These are phyloP conservation scores for Tholera decimalis DNA, from an alignment of 2,888 invertebrate species.

Conservation along the genomic window DNA sequence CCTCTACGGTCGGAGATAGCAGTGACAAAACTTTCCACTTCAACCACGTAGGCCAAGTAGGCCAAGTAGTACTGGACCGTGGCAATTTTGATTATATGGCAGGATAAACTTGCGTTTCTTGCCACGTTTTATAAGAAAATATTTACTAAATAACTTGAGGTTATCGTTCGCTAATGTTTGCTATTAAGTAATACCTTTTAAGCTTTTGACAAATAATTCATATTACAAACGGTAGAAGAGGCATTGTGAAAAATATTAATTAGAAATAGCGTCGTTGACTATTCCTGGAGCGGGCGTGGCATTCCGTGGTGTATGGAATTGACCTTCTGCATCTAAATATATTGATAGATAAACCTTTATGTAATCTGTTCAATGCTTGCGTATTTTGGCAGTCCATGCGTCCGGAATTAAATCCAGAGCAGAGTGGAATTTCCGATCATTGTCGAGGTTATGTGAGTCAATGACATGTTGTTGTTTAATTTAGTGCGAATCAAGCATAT, in stretches of 20 bases:
- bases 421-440: slow-evolving; percentile 47
- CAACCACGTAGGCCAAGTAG: too few species aligned
- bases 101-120: too few species aligned
- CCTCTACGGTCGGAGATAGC: too few species aligned
- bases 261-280: background rate
- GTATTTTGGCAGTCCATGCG: slow-evolving; percentile 41
- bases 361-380: slow-evolving; percentile 46
- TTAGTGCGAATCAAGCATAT: slow-evolving; percentile 19
- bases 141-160: too few species aligned
- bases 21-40: too few species aligned
- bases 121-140: too few species aligned
- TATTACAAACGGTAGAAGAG: too few species aligned
- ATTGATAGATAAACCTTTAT: slow-evolving; percentile 46
- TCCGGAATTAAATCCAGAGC: slow-evolving; percentile 63
- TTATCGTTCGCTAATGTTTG: too few species aligned
- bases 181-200: too few species aligned
- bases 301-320: background rate
- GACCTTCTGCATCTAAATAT: slow-evolving; percentile 7
- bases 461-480: slow-evolving; percentile 39
- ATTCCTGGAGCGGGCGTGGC: background rate
- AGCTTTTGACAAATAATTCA: too few species aligned
- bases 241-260: background rate
- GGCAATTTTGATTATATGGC: too few species aligned
- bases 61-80: too few species aligned
- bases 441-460: slow-evolving; percentile 43